Evolutionary conservation across 2,113 vertebrate species (phyloP).

Genomic region (Tachysurus vachellii): DNA sequence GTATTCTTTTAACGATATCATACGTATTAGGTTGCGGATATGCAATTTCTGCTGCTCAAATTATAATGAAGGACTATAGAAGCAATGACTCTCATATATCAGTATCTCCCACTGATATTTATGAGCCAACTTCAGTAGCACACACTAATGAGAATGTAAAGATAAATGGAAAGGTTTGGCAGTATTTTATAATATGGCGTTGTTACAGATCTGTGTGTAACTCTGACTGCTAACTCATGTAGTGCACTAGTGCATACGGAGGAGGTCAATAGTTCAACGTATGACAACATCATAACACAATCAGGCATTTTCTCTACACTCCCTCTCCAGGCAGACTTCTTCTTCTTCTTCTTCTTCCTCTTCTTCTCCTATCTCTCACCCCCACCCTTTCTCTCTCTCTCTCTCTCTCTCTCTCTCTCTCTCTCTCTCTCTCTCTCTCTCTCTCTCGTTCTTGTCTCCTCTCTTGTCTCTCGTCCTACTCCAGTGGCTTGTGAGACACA

Average conservation of each 20-base stretch:
- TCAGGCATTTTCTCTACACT: neutral
- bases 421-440: neutral
- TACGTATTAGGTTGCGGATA: constrained; percentile 32
- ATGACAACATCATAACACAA: neutral
- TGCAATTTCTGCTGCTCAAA: constrained; percentile 39
- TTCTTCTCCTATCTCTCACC: constrained; percentile 10
- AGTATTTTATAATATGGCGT: neutral
- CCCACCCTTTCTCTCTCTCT: neutral
- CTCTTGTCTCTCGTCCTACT: constrained; percentile 18
- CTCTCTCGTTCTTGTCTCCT: constrained; percentile 31
- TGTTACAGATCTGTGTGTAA: neutral
- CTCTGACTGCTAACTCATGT: constrained; percentile 31
- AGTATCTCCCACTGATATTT: constrained; percentile 43
- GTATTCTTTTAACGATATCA: constrained; percentile 37
- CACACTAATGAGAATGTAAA: constrained; percentile 41
- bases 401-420: neutral
- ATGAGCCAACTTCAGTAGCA: constrained; percentile 37
- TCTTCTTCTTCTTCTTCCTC: neutral
- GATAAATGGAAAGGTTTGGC: constrained; percentile 34
- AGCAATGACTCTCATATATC: constrained; percentile 29
- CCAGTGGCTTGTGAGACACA: constrained; percentile 37
- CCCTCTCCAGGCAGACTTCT: neutral
- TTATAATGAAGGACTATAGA: constrained; percentile 41
- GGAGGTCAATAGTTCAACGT: constrained; percentile 26
- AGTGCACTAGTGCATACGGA: constrained; percentile 22